These are phyloP conservation scores for Petrocephalus schoutedeni DNA, from an alignment of 2,797 vertebrate genomes.

Conservation along the genomic window DNA sequence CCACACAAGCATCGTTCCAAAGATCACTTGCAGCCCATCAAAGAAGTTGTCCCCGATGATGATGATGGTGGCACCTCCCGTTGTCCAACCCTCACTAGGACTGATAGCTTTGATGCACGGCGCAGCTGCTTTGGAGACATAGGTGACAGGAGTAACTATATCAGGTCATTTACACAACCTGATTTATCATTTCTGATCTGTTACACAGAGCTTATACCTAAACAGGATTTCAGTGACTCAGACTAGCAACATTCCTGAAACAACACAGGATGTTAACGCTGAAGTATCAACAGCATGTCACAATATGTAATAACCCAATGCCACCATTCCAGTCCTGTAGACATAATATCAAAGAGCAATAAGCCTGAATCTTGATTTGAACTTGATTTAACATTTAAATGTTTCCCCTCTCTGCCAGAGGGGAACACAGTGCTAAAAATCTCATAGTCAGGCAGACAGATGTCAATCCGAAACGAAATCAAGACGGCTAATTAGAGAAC, in stretches of 20 bases:
- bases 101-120: slow-evolving; percentile 93
- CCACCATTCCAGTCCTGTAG: background rate
- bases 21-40: slow-evolving; percentile 85
- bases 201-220: background rate
- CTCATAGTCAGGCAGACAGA: background rate
- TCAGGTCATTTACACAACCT: background rate
- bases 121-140: slow-evolving; percentile 64
- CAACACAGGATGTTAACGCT: background rate
- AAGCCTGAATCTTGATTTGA: background rate
- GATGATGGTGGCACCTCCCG: slow-evolving; percentile 86
- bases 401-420: background rate
- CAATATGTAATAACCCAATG: background rate
- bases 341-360: background rate
- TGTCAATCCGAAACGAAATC: background rate
- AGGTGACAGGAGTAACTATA: background rate
- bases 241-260: background rate
- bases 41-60: slow-evolving; percentile 93
- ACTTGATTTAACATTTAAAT: background rate
- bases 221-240: background rate
- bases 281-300: background rate
- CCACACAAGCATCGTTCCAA: slow-evolving; percentile 87
- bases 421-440: background rate
- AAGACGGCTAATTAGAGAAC: background rate
- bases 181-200: background rate
- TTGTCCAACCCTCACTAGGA: slow-evolving; percentile 91